A percentile compares a stretch with the other conserved stretches of the same genome.
phyloP scores from a whole-genome alignment of 1,140 invertebrate species.

The Lepidurus arcticus region DNA sequence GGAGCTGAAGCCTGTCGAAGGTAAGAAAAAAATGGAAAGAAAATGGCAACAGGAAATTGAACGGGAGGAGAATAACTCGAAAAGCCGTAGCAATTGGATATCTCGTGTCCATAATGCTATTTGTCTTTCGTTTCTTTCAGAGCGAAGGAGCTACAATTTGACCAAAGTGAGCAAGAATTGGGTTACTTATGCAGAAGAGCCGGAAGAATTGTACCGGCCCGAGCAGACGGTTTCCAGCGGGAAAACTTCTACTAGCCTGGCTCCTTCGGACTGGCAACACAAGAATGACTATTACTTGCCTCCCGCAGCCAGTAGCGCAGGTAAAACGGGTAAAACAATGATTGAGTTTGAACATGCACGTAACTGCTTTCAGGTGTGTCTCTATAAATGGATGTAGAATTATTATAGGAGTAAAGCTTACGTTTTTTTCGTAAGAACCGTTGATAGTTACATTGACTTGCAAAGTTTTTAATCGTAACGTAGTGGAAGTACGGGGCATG shows the following conservation, averaged over 20 bases:
- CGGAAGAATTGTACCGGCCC: not conserved
- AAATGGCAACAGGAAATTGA: conserved; percentile 13
- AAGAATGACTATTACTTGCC: not conserved
- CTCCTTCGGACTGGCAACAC: not conserved
- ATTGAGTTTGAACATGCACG: no score
- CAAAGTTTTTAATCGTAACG: no score
- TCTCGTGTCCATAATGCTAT: not conserved
- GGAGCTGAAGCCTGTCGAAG: conserved; percentile 3
- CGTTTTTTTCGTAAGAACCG: no score
- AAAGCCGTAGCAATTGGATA: not conserved
- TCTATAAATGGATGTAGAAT: no score
- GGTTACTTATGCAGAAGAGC: conserved; percentile 3
- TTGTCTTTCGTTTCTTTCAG: not conserved
- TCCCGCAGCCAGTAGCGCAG: conserved; percentile 1
- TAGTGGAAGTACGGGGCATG: no score
- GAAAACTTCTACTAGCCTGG: not conserved
- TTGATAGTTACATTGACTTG: no score
- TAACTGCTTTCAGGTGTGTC: no score
- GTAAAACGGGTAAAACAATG: not conserved
- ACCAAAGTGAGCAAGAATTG: conserved; percentile 19
- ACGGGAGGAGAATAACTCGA: not conserved
- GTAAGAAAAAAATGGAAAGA: not conserved
- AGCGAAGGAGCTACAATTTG: not conserved
- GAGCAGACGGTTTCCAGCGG: not conserved
- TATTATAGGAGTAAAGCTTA: no score